A percentile compares a stretch with the other conserved stretches of the same genome.
Conservation (phyloP, 1,140 invertebrate genomes). For the Laodelphax striatellus region DNA sequence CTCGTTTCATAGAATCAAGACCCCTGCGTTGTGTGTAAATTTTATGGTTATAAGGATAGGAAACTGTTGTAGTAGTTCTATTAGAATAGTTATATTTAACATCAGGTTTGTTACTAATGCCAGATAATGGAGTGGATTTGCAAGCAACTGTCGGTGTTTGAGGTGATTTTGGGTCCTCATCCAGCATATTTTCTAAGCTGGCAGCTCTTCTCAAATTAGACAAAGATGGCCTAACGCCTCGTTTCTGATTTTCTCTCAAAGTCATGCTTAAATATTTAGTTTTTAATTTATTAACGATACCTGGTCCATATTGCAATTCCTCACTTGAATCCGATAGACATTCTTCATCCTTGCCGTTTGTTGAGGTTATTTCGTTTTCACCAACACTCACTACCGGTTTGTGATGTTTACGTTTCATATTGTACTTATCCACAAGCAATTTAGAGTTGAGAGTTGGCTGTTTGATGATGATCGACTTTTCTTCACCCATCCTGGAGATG, state of each 20-base stretch:
- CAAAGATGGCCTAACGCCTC: constrained; percentile 45
- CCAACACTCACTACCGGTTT: not conserved
- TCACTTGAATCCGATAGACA: constrained; percentile 46
- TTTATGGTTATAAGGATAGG: not conserved
- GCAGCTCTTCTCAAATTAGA: constrained; percentile 59
- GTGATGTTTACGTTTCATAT: not conserved
- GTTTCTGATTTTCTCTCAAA: constrained; percentile 47
- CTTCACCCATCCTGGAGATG: constrained; percentile 5
- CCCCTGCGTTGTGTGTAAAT: not conserved
- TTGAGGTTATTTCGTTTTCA: constrained; percentile 4
- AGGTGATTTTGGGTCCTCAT: constrained; percentile 41
- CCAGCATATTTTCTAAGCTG: constrained; percentile 71
- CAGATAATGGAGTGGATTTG: not conserved
- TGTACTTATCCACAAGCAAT: not conserved
- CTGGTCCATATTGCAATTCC: constrained; percentile 80
- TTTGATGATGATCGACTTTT: constrained; percentile 9
- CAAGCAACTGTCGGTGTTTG: constrained; percentile 2
- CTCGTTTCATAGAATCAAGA: constrained; percentile 61
- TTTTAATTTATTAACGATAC: constrained; percentile 76
- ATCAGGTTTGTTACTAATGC: not conserved
- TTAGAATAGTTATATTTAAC: not conserved
- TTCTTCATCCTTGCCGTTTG: constrained; percentile 19
- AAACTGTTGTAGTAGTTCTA: not conserved
- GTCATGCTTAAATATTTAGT: constrained; percentile 74
- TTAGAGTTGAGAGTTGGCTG: constrained; percentile 6